Base-by-base conservation (phyloP, 2,888 invertebrate genomes). In the Chrysina gloriosa region DNA sequence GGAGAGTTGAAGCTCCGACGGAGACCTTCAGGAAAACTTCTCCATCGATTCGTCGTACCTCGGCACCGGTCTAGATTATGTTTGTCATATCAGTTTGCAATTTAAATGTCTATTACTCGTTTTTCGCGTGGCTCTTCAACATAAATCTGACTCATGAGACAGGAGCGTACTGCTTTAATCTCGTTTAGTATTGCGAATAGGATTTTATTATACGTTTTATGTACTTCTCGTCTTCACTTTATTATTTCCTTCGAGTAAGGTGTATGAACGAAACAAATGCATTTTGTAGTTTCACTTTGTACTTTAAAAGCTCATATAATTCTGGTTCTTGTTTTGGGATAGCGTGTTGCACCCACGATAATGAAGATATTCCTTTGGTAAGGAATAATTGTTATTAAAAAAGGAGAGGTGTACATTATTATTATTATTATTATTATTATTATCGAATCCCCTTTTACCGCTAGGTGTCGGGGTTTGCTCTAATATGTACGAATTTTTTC, bases 71-170 rank as follows among this genome's bases (percentile, higher is more conserved):
- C 71, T 73, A 72, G 75, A 75, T 73, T 75, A 73, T 73, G 73
- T 74, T 75, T 74, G 74, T 74, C 75, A 73, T 74, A 75, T 75
- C 74, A 74, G 75, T 73, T 74, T 69, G 72, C 72, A 72, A 75
- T 75, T 75, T 74, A 71, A 74, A 74, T 68, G 69, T 61, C 58
- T 70, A 68, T 66, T 61, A 71, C 71, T 72, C 69, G 74, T 72
- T 74, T 42, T 42, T 75, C 69, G 75, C 75, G 76, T 76, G 77
- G 74, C 69, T 69, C 63, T 69, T 47, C 66, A 72, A 70, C 70
- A 74, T 75, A 75, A 75, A 74, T 74, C 72, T 63, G 69, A 63
- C 69, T 25, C 14, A 23, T 19, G 21, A 56, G 29, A 47, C 36
- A 31, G 19, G 31, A 27, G 21, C 45, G 58, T 16, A 52, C 27